These are phyloP conservation scores for Brachionus rubens DNA, from an alignment of 1,140 invertebrate genomes.

Conservation along the genomic window DNA sequence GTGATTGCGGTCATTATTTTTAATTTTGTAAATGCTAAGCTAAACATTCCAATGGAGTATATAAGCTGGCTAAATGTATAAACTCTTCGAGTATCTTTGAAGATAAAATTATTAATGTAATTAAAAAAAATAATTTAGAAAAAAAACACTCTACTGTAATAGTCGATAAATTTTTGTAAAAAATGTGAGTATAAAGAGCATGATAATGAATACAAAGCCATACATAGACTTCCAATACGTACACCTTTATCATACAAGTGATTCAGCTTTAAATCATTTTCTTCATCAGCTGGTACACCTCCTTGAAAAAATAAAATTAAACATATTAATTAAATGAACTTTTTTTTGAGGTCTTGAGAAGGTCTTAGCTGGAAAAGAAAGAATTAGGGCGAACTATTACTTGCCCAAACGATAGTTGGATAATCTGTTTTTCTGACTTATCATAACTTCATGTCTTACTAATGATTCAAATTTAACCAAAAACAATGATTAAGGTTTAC, in stretches of 20 bases:
- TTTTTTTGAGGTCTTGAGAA: too few relatives aligned
- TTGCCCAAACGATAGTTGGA: too few relatives aligned
- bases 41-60: conserved; percentile 80
- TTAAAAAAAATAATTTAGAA: background rate
- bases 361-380: too few relatives aligned
- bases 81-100: conserved; percentile 73
- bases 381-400: too few relatives aligned
- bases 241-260: conserved; percentile 80
- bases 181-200: conserved; percentile 83
- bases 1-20: conserved; percentile 59
- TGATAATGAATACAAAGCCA: conserved; percentile 90
- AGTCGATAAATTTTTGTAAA: conserved; percentile 80
- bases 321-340: too few relatives aligned
- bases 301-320: background rate
- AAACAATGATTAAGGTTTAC: too few relatives aligned
- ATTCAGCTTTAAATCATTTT: conserved; percentile 65
- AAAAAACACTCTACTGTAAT: conserved; percentile 65
- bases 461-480: too few relatives aligned
- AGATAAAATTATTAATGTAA: background rate
- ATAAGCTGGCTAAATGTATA: conserved; percentile 86
- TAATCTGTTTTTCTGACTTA: too few relatives aligned
- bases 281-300: conserved; percentile 65
- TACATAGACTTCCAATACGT: conserved; percentile 88
- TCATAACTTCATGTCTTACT: too few relatives aligned
- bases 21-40: conserved; percentile 76